phyloP scores from a whole-genome alignment of 2,888 invertebrate species.

The Phyllotreta striolata region DNA sequence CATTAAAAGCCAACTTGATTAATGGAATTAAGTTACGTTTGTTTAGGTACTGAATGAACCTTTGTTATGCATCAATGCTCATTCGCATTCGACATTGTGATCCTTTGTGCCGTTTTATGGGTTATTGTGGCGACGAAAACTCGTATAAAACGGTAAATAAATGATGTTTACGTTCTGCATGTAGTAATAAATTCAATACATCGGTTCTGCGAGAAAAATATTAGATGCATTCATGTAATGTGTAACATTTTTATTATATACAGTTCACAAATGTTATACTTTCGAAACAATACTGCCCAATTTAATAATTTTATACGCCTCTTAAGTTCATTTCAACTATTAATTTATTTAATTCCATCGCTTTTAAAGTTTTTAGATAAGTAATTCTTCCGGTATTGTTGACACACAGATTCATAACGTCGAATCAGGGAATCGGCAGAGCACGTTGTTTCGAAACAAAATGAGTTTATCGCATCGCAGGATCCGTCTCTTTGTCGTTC shows the following conservation, averaged over 20 bases:
- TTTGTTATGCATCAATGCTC: constrained; percentile 21
- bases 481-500: constrained; percentile 14
- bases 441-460: constrained; percentile 15
- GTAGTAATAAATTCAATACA: too few species aligned
- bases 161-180: too few species aligned
- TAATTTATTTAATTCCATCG: too few species aligned
- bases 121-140: background rate
- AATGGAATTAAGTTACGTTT: constrained; percentile 26
- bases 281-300: too few species aligned
- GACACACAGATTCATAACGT: constrained; percentile 11
- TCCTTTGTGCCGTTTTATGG: constrained; percentile 18
- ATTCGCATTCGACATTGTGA: constrained; percentile 5
- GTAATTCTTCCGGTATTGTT: background rate
- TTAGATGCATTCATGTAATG: too few species aligned
- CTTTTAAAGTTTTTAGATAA: too few species aligned
- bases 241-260: too few species aligned
- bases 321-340: too few species aligned
- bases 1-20: constrained; percentile 41
- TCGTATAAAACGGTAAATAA: background rate
- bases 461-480: constrained; percentile 12
- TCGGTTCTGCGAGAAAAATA: too few species aligned
- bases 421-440: constrained; percentile 3
- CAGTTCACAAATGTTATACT: too few species aligned
- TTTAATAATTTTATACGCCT: too few species aligned
- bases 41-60: constrained; percentile 21